These are phyloP conservation scores for Trichacis sp. DNA, from an alignment of 2,888 invertebrate genomes.

Conservation along the genomic window DNA sequence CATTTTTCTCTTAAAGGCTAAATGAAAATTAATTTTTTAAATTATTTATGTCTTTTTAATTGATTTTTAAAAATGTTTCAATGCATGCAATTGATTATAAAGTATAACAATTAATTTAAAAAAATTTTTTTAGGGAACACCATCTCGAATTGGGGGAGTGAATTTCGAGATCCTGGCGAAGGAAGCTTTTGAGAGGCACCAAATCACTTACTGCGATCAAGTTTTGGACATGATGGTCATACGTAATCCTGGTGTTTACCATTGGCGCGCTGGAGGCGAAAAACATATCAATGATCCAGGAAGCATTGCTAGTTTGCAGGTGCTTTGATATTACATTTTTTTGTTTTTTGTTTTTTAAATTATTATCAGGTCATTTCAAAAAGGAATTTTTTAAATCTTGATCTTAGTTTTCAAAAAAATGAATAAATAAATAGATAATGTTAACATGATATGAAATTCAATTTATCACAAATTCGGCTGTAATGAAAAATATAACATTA, in stretches of 20 bases:
- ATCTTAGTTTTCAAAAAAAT: too few relatives aligned
- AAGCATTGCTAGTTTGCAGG: conserved; percentile 79
- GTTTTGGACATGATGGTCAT: conserved; percentile 80
- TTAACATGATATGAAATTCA: too few relatives aligned
- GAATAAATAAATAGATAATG: too few relatives aligned
- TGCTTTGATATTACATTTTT: conserved; percentile 51
- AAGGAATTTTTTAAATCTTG: background rate
- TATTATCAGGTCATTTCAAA: too few relatives aligned
- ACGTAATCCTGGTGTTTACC: conserved; percentile 92
- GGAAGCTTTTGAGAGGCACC: conserved; percentile 87
- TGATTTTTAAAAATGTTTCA: too few relatives aligned
- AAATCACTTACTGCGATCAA: conserved; percentile 78
- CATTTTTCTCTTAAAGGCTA: too few relatives aligned
- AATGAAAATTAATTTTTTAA: too few relatives aligned
- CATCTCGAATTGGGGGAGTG: conserved; percentile 87
- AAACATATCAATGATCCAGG: conserved; percentile 97
- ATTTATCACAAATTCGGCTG: too few relatives aligned
- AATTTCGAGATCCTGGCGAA: conserved; percentile 88
- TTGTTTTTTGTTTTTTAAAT: background rate
- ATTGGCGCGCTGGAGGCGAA: conserved; percentile 98
- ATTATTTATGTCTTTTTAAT: too few relatives aligned
- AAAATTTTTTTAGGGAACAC: conserved; percentile 71
- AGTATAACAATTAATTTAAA: background rate
- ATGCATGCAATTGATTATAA: too few relatives aligned
- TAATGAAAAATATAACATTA: too few relatives aligned